phyloP scores from a whole-genome alignment of 2,888 invertebrate species.

The Charanyca ferruginea region DNA sequence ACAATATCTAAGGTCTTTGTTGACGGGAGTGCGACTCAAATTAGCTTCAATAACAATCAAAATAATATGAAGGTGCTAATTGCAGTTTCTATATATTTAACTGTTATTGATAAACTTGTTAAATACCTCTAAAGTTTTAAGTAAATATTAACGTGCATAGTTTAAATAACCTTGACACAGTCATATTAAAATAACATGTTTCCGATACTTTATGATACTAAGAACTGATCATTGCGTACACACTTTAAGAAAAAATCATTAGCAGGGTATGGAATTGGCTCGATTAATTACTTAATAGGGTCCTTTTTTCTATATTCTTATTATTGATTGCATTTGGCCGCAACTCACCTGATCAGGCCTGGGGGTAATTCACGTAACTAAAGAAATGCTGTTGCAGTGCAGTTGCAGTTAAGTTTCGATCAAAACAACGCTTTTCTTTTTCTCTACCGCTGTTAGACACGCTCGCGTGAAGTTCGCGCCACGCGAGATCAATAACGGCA shows the following conservation, averaged over 20 bases:
- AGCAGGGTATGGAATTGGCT: not conserved
- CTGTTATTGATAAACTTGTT: constrained; percentile 27
- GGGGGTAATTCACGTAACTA: too few relatives aligned
- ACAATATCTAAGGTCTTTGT: too few relatives aligned
- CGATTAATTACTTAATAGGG: not conserved
- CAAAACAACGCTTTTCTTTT: too few relatives aligned
- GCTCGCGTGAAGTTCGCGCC: too few relatives aligned
- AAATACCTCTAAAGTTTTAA: constrained; percentile 11
- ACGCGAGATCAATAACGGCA: too few relatives aligned
- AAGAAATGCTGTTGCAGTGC: too few relatives aligned
- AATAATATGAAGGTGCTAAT: constrained; percentile 6
- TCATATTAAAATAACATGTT: constrained; percentile 19
- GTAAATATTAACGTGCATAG: constrained; percentile 8
- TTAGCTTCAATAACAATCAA: not conserved
- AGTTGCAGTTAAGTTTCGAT: too few relatives aligned
- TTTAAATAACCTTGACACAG: constrained; percentile 39
- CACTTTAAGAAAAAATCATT: not conserved
- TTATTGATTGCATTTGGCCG: too few relatives aligned
- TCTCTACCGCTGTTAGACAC: too few relatives aligned
- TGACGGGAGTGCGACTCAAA: too few relatives aligned
- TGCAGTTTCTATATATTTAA: constrained; percentile 21
- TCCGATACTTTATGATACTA: constrained; percentile 13
- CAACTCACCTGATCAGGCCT: too few relatives aligned
- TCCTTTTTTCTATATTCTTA: not conserved
- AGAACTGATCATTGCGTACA: not conserved